Percentiles rank a stretch among this genome's conserved stretches.
Evolutionary conservation across 2,113 vertebrate genomes (phyloP).

Genomic region (Cebidichthys violaceus): DNA sequence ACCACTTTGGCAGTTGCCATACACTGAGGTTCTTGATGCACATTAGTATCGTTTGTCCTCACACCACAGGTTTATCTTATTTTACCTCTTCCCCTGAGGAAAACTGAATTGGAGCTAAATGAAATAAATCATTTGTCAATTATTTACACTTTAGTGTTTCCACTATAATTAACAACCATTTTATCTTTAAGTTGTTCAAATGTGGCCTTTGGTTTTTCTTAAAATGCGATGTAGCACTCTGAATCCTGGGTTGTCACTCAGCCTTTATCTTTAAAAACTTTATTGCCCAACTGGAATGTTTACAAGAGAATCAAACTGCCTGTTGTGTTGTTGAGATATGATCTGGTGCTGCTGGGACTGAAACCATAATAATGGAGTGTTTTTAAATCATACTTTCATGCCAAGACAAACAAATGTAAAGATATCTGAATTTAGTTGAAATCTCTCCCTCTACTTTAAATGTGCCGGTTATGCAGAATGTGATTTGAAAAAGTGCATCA

Average conservation of each 20-base stretch:
- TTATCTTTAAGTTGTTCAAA: slow-evolving; percentile 16
- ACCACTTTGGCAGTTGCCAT: slow-evolving; percentile 15
- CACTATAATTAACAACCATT: slow-evolving; percentile 18
- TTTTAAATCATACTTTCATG: slow-evolving; percentile 25
- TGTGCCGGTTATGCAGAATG: slow-evolving; percentile 11
- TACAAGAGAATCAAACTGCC: slow-evolving; percentile 72
- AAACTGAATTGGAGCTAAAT: slow-evolving; percentile 12
- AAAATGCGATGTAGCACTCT: not conserved
- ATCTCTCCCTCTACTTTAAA: slow-evolving; percentile 6
- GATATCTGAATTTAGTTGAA: slow-evolving; percentile 19
- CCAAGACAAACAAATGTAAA: slow-evolving; percentile 20
- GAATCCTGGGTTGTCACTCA: slow-evolving; percentile 23
- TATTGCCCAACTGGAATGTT: slow-evolving; percentile 57
- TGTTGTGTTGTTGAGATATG: slow-evolving; percentile 43
- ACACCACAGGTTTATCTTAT: slow-evolving; percentile 1
- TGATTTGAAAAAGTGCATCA: slow-evolving; percentile 22
- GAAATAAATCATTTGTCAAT: not conserved
- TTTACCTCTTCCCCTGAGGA: not conserved
- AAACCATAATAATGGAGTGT: slow-evolving; percentile 16
- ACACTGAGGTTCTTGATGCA: slow-evolving; percentile 35
- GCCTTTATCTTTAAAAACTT: slow-evolving; percentile 39
- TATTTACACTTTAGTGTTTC: slow-evolving; percentile 9
- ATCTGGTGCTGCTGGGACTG: slow-evolving; percentile 55
- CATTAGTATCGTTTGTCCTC: slow-evolving; percentile 24
- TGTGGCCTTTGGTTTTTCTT: slow-evolving; percentile 30